phyloP scores from a whole-genome alignment of 2,888 invertebrate species.

The Apodemia duryi region DNA sequence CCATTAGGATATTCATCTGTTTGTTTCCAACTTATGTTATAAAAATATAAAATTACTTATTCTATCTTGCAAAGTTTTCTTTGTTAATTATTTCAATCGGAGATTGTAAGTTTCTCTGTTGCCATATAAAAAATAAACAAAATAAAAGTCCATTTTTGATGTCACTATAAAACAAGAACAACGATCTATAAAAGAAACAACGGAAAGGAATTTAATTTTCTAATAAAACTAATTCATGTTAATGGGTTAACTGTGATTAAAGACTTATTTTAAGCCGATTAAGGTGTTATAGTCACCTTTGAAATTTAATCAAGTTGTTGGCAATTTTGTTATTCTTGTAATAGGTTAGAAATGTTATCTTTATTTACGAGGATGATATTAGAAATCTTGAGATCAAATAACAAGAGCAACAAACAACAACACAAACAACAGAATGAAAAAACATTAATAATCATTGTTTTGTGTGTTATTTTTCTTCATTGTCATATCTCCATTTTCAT shows the following conservation, averaged over 20 bases:
- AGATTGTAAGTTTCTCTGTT: too few relatives aligned
- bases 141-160: not conserved
- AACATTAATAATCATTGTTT: too few relatives aligned
- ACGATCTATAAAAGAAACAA: not conserved
- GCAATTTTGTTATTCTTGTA: too few relatives aligned
- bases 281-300: not conserved
- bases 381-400: not conserved
- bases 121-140: not conserved
- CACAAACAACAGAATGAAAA: too few relatives aligned
- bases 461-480: too few relatives aligned
- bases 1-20: too few relatives aligned
- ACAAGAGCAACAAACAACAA: not conserved
- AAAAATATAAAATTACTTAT: too few relatives aligned
- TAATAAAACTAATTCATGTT: constrained; percentile 1
- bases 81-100: too few relatives aligned
- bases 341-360: too few relatives aligned
- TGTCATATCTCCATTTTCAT: not conserved
- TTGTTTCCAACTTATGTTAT: too few relatives aligned
- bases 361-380: not conserved
- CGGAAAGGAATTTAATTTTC: constrained; percentile 4
- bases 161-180: not conserved
- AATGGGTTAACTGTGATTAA: constrained; percentile 9
- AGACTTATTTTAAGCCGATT: constrained; percentile 3
- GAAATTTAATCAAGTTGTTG: too few relatives aligned
- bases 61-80: too few relatives aligned